Evolutionary conservation across 2,113 vertebrate genomes (phyloP).

Genomic region (Microtus montanus): DNA sequence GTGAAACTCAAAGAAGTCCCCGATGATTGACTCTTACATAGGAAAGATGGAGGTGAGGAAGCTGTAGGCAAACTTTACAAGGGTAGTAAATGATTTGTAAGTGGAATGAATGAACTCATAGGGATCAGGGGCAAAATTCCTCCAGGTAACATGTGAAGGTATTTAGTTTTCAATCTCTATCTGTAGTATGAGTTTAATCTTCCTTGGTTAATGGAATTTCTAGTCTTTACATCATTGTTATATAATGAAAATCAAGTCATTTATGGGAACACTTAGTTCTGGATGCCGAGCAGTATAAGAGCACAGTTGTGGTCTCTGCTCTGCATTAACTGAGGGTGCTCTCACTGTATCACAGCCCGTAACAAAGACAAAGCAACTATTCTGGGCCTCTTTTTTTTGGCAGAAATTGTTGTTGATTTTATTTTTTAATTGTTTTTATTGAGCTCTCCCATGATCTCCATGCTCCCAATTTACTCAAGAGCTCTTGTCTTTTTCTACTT

Average conservation of each 20-base stretch:
- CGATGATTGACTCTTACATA: not conserved
- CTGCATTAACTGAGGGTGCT: not conserved
- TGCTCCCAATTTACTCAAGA: no score
- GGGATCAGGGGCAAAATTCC: not conserved
- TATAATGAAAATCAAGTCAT: not conserved
- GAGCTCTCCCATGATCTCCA: no score
- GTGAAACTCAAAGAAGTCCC: not conserved
- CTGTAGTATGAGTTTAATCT: not conserved
- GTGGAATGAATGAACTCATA: not conserved
- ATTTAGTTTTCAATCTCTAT: not conserved
- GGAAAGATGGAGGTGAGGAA: not conserved
- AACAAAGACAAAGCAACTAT: not conserved
- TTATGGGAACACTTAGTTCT: not conserved
- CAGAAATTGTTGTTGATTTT: no score
- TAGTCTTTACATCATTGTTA: not conserved
- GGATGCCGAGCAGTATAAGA: not conserved
- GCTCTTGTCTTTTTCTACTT: no score
- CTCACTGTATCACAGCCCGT: not conserved
- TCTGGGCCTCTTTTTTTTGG: not conserved
- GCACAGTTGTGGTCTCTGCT: not conserved
- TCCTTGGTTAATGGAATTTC: not conserved
- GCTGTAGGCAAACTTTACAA: not conserved
- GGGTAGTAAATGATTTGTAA: not conserved
- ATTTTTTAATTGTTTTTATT: no score
- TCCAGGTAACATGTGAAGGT: not conserved